A percentile compares a stretch with the other conserved stretches of the same genome.
Conservation (phyloP, 2,888 invertebrate species). For the Azorinus chamasolen region DNA sequence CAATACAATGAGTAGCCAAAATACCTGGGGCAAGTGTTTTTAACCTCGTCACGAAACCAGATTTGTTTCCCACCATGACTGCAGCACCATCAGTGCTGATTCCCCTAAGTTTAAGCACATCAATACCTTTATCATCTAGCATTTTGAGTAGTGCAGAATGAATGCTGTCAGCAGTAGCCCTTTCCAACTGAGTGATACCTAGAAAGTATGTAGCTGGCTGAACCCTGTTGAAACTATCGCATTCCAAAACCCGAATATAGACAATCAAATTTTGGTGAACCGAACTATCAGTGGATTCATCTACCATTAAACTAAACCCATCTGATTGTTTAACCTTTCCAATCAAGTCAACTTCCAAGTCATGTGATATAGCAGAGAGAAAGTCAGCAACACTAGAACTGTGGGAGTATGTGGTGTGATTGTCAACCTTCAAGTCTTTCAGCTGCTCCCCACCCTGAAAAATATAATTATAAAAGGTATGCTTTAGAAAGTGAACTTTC, state of each 20-base stretch:
- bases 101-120: conserved; percentile 21
- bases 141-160: conserved; percentile 14
- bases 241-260: conserved; percentile 26
- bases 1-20: conserved; percentile 47
- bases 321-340: not conserved
- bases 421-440: conserved; percentile 10
- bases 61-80: conserved; percentile 41
- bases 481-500: not conserved
- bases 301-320: conserved; percentile 41
- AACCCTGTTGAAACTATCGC: conserved; percentile 12
- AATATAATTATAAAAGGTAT: not conserved
- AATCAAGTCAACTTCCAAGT: conserved; percentile 13
- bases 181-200: conserved; percentile 17
- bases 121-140: conserved; percentile 20
- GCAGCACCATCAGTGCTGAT: conserved; percentile 52
- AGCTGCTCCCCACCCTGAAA: conserved; percentile 21
- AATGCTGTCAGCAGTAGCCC: conserved; percentile 39
- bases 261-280: conserved; percentile 36
- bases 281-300: conserved; percentile 38
- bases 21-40: conserved; percentile 24
- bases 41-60: conserved; percentile 23
- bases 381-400: conserved; percentile 15
- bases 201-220: conserved; percentile 18
- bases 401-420: conserved; percentile 18
- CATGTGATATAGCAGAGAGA: conserved; percentile 7